Percentiles rank a stretch among this genome's conserved stretches.
These are phyloP conservation scores for Sebastes kiyomatsui DNA, from an alignment of 2,797 vertebrate species.

Conservation along the genomic window DNA sequence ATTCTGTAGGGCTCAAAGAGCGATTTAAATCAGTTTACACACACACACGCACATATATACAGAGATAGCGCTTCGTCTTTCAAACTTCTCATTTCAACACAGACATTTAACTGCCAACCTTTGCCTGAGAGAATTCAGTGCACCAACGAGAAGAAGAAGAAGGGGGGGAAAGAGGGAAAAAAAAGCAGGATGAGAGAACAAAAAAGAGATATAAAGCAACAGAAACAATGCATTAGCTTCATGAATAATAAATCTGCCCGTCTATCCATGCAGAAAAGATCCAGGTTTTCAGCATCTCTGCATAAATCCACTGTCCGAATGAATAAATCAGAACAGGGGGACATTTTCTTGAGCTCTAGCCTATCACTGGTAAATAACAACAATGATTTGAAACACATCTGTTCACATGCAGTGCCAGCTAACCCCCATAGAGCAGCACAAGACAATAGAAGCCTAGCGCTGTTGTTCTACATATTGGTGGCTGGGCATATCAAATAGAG, in stretches of 20 bases:
- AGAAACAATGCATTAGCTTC: conserved; percentile 87
- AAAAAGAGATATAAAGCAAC: conserved; percentile 81
- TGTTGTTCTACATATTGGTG: conserved; percentile 70
- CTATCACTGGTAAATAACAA: conserved; percentile 74
- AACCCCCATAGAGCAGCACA: conserved; percentile 67
- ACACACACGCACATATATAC: conserved; percentile 57
- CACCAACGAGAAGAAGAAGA: conserved; percentile 28
- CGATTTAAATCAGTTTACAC: conserved; percentile 88
- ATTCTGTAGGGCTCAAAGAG: conserved; percentile 86
- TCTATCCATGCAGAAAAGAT: conserved; percentile 73
- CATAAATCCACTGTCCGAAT: conserved; percentile 79
- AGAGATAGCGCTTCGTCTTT: conserved; percentile 82
- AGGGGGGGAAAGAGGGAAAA: neutral
- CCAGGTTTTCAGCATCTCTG: conserved; percentile 71
- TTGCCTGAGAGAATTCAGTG: conserved; percentile 77
- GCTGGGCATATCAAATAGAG: conserved; percentile 71
- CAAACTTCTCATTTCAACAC: conserved; percentile 87
- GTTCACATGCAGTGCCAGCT: conserved; percentile 61
- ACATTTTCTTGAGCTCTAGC: conserved; percentile 66
- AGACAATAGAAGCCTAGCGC: conserved; percentile 73
- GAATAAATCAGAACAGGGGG: conserved; percentile 79
- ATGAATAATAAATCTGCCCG: conserved; percentile 83
- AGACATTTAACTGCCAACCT: conserved; percentile 86
- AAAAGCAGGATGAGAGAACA: conserved; percentile 51
- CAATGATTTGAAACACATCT: conserved; percentile 74